Evolutionary conservation across 2,113 vertebrate species (phyloP).

Genomic region (Climacteris rufus): DNA sequence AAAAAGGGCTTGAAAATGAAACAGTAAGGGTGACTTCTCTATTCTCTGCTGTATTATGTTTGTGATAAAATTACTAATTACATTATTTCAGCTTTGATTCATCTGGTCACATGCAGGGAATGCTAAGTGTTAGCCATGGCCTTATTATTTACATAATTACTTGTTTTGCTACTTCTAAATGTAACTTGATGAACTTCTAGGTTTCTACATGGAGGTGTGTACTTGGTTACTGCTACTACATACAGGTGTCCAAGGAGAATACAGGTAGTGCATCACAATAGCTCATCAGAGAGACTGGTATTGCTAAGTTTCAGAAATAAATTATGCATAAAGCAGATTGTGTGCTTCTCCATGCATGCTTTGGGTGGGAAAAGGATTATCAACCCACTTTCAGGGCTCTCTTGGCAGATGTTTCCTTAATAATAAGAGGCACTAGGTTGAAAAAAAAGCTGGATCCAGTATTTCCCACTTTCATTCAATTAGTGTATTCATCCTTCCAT

Average conservation of each 20-base stretch:
- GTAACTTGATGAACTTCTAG: neutral
- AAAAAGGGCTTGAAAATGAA: neutral
- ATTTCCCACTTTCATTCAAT: neutral
- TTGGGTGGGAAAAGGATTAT: neutral
- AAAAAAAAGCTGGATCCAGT: neutral
- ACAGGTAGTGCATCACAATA: neutral
- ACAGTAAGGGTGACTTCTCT: neutral
- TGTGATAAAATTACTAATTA: neutral
- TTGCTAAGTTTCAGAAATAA: neutral
- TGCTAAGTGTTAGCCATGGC: neutral
- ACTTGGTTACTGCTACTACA: neutral
- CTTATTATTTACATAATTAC: neutral
- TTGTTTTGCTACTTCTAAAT: neutral
- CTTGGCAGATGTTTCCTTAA: neutral
- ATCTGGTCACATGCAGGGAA: neutral
- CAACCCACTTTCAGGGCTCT: neutral
- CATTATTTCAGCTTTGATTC: neutral
- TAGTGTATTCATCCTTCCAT: neutral
- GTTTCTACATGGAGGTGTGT: neutral
- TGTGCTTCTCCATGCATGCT: neutral
- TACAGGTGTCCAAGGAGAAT: neutral
- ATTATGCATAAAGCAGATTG: neutral
- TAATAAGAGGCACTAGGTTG: neutral
- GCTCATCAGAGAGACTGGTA: neutral
- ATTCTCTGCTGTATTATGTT: neutral